phyloP scores from a whole-genome alignment of 2,113 vertebrate species.

The Periophthalmus modestus region DNA sequence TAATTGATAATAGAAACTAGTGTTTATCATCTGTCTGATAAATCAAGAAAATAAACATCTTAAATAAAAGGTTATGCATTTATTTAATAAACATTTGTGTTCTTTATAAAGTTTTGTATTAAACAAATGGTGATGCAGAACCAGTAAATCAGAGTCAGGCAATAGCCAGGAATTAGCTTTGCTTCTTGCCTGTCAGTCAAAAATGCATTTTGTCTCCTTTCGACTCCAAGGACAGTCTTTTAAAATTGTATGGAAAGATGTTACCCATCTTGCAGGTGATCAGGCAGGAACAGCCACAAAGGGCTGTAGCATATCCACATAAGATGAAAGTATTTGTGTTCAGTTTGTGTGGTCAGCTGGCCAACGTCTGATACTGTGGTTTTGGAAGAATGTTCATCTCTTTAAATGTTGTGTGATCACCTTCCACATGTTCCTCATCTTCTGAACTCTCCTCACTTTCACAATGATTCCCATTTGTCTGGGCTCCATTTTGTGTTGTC shows the following conservation, averaged over 20 bases:
- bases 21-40: not conserved
- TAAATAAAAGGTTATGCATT: conserved; percentile 26
- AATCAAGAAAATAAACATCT: not conserved
- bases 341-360: conserved; percentile 41
- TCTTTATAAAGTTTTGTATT: conserved; percentile 11
- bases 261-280: not conserved
- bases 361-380: conserved; percentile 18
- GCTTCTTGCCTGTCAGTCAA: not conserved
- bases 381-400: conserved; percentile 26
- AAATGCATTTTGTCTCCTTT: not conserved
- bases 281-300: not conserved
- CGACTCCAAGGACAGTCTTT: conserved; percentile 4
- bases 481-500: not conserved
- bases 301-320: not conserved
- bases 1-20: not conserved
- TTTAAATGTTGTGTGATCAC: not conserved
- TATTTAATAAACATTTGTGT: conserved; percentile 23
- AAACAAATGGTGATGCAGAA: not conserved
- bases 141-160: conserved; percentile 17
- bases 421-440: conserved; percentile 52
- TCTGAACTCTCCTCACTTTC: conserved; percentile 61
- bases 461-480: conserved; percentile 33
- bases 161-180: not conserved
- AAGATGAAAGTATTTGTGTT: not conserved
- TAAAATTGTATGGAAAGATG: not conserved